Conservation (phyloP, 2,888 invertebrate species). For the Listrodromus nycthemerus region DNA sequence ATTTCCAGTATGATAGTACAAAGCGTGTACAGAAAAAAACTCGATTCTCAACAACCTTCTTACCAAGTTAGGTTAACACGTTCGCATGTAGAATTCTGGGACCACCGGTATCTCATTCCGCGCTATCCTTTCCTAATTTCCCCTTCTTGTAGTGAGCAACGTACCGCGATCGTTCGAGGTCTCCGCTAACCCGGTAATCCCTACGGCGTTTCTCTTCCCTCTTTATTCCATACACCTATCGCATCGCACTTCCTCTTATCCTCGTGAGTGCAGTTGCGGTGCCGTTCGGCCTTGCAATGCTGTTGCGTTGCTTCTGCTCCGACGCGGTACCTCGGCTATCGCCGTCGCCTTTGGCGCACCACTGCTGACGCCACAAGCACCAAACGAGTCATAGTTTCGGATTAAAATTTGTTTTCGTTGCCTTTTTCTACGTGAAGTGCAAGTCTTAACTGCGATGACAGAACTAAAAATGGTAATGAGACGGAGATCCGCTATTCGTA, state of each 20-base stretch:
- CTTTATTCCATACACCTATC: conserved; percentile 66
- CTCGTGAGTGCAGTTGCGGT: conserved; percentile 76
- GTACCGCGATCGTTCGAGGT: conserved; percentile 50
- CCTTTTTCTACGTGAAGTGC: too few species aligned
- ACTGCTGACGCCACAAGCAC: conserved; percentile 72
- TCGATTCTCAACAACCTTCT: conserved; percentile 33
- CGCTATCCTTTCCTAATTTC: neutral
- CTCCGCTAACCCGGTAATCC: conserved; percentile 49
- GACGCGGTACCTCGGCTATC: conserved; percentile 17
- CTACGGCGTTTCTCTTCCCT: conserved; percentile 60
- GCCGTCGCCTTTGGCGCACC: conserved; percentile 67
- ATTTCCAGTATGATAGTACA: too few species aligned
- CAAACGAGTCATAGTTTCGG: neutral
- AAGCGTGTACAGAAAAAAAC: too few species aligned
- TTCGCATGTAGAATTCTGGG: conserved; percentile 43
- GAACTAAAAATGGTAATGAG: neutral
- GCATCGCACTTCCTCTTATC: conserved; percentile 73
- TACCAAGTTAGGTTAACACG: conserved; percentile 35
- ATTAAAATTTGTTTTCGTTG: neutral
- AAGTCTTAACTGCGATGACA: neutral
- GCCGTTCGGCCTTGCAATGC: conserved; percentile 82
- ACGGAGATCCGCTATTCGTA: neutral
- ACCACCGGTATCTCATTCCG: conserved; percentile 29
- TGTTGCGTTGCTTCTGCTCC: conserved; percentile 68
- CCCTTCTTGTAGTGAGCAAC: conserved; percentile 36